These are phyloP conservation scores for Melanophora roralis DNA, from an alignment of 2,888 invertebrate species.

Conservation along the genomic window DNA sequence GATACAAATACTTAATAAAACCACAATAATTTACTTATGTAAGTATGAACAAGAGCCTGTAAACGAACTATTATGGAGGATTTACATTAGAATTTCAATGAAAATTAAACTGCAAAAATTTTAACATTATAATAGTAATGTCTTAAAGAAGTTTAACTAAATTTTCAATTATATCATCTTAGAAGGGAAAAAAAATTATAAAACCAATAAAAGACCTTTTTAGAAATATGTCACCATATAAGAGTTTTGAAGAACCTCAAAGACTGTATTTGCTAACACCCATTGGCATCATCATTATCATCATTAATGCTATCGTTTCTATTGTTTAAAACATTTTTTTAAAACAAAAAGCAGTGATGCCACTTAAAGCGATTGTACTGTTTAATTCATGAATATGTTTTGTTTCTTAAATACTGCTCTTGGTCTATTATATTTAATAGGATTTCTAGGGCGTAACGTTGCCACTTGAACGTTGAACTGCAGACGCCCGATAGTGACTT, in stretches of 20 bases:
- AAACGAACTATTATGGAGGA: conserved; percentile 33
- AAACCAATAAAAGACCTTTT: not conserved
- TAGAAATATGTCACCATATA: not conserved
- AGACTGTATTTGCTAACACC: not conserved
- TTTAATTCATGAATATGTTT: conserved; percentile 51
- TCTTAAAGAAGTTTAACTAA: not conserved
- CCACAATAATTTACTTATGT: conserved; percentile 16
- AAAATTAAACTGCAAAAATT: not conserved
- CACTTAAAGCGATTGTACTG: conserved; percentile 20
- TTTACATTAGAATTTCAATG: conserved; percentile 21
- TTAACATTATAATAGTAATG: no score
- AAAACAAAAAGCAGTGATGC: conserved; percentile 2
- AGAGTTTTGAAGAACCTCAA: no score
- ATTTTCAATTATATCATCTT: not conserved
- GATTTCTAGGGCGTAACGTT: conserved; percentile 74
- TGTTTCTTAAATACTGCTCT: conserved; percentile 36
- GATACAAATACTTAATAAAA: not conserved
- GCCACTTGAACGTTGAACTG: conserved; percentile 77
- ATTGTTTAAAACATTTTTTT: not conserved
- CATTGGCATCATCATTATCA: not conserved
- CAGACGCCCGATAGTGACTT: conserved; percentile 76
- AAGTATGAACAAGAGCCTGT: conserved; percentile 3
- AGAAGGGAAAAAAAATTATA: no score
- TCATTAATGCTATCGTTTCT: conserved; percentile 5
- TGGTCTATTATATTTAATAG: conserved; percentile 14